phyloP scores from a whole-genome alignment of 1,140 invertebrate genomes.

The Brachionus paranguensis region DNA sequence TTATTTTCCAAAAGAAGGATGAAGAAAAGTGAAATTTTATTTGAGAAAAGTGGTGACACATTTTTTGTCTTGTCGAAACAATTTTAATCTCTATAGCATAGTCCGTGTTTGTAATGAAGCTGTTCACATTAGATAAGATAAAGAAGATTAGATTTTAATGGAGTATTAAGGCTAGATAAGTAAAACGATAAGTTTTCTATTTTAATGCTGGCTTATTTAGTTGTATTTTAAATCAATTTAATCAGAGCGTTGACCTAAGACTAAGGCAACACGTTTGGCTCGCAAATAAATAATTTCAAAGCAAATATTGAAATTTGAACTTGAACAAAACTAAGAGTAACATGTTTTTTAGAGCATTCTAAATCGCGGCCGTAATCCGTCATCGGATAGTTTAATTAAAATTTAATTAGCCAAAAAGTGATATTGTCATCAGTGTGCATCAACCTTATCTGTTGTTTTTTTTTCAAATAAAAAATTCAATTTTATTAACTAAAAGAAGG shows the following conservation, averaged over 20 bases:
- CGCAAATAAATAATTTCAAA: background rate
- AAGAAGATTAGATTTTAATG: conserved; percentile 4
- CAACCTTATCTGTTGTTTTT: background rate
- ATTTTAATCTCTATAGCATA: background rate
- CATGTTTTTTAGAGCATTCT: background rate
- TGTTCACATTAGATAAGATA: conserved; percentile 20
- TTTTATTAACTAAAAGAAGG: no score
- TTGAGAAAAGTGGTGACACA: background rate
- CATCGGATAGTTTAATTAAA: background rate
- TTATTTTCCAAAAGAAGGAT: no score
- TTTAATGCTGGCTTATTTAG: background rate
- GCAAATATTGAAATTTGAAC: background rate
- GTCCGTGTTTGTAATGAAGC: background rate
- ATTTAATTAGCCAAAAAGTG: background rate
- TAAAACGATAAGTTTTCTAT: background rate
- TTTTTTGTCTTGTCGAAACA: background rate
- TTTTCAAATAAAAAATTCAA: no score
- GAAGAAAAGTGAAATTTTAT: background rate
- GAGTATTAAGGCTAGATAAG: background rate
- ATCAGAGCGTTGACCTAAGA: background rate
- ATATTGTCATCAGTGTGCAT: background rate
- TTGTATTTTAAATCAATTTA: background rate
- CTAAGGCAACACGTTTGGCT: background rate
- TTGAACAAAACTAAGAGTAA: background rate
- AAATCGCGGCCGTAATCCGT: background rate